phyloP scores from a whole-genome alignment of 2,888 invertebrate species.

The Cantharis flavilabris region DNA sequence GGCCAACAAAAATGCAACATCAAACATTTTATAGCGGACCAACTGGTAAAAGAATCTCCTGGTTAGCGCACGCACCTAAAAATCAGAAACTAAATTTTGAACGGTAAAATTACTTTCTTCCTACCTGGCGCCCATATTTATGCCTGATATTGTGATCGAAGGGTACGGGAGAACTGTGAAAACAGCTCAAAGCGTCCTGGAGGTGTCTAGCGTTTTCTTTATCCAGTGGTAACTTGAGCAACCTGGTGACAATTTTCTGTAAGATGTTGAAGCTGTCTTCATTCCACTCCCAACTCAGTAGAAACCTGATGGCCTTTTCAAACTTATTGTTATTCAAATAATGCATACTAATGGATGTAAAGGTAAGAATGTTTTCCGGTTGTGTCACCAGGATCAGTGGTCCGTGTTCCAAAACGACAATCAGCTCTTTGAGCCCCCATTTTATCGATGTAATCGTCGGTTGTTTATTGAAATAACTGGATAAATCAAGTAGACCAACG shows the following conservation, averaged over 20 bases:
- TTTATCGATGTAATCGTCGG: constrained; percentile 47
- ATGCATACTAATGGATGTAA: constrained; percentile 50
- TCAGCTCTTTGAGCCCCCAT: constrained; percentile 53
- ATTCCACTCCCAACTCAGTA: constrained; percentile 72
- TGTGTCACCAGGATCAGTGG: constrained; percentile 57
- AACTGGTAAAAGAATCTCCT: constrained; percentile 86
- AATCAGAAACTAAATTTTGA: neutral
- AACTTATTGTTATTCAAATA: constrained; percentile 68
- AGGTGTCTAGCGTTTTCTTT: constrained; percentile 67
- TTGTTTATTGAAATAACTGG: constrained; percentile 61
- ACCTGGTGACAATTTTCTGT: constrained; percentile 71
- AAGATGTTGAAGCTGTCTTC: constrained; percentile 75
- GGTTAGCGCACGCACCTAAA: constrained; percentile 78
- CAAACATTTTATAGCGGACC: constrained; percentile 73
- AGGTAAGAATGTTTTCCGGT: constrained; percentile 44
- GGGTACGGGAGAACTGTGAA: constrained; percentile 71
- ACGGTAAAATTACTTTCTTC: constrained; percentile 9
- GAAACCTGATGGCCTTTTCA: constrained; percentile 71
- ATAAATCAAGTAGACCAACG: constrained; percentile 67
- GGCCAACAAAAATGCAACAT: constrained; percentile 83
- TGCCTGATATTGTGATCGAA: constrained; percentile 70
- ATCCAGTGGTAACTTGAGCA: constrained; percentile 63
- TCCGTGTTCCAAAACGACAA: constrained; percentile 66
- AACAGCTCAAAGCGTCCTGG: constrained; percentile 81
- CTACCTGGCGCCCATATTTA: constrained; percentile 69